Evolutionary conservation across 2,888 invertebrate species (phyloP).

Genomic region (Hermaeophaga mercurialis): DNA sequence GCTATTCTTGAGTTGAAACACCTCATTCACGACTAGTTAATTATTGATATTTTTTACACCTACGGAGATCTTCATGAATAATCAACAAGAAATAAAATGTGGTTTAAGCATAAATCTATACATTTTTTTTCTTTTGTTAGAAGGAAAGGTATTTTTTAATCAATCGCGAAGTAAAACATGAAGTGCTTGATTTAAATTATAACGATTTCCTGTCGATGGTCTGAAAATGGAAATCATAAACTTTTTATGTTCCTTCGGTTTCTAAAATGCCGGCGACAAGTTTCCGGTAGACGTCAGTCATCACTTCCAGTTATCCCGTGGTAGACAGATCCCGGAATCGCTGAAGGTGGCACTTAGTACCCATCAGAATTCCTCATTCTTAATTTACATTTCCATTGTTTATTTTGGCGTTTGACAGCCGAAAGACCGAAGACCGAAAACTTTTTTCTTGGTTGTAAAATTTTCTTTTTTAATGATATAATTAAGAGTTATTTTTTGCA

Average conservation of each 20-base stretch:
- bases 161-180: no score
- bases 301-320: constrained; percentile 9
- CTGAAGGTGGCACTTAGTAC: constrained; percentile 3
- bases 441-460: no score
- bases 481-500: no score
- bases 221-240: constrained; percentile 1
- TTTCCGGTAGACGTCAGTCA: constrained; percentile 21
- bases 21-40: neutral
- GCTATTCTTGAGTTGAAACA: neutral
- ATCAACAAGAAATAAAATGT: no score
- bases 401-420: neutral
- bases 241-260: constrained; percentile 13
- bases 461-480: no score
- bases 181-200: no score
- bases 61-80: neutral
- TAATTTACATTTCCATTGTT: constrained; percentile 8
- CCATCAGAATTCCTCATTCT: constrained; percentile 1
- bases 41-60: neutral
- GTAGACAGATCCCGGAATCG: constrained; percentile 9
- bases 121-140: no score
- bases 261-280: constrained; percentile 10
- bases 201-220: no score
- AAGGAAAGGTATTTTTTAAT: no score
- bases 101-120: no score
- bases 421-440: neutral